Percentiles rank a stretch among this genome's conserved stretches.
phyloP scores from a whole-genome alignment of 2,113 vertebrate species.

The Melanerpes formicivorus region DNA sequence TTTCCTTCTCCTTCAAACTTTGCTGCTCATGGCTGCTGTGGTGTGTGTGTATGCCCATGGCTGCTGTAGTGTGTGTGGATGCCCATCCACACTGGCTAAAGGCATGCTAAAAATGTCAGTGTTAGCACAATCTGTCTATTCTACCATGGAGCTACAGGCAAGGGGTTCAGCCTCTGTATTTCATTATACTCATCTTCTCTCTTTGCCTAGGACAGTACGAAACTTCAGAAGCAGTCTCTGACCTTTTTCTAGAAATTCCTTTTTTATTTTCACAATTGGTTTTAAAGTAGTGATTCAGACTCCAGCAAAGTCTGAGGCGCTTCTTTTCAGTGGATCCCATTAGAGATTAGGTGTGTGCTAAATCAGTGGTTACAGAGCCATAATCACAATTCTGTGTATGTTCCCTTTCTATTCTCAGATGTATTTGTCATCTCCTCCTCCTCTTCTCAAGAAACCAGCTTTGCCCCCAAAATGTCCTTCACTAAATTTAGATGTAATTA shows the following conservation, averaged over 20 bases:
- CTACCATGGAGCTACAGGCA: background rate
- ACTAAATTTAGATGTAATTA: constrained; percentile 20
- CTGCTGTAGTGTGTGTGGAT: background rate
- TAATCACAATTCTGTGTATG: background rate
- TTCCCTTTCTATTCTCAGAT: constrained; percentile 10
- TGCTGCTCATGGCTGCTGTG: background rate
- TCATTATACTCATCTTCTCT: background rate
- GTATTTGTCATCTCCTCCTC: background rate
- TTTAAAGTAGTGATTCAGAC: background rate
- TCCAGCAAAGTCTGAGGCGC: background rate
- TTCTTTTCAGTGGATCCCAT: background rate
- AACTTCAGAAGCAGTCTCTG: background rate
- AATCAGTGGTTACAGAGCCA: background rate
- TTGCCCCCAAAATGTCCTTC: background rate
- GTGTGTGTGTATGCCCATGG: background rate
- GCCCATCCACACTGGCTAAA: background rate
- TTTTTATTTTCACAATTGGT: background rate
- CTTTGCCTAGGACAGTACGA: background rate
- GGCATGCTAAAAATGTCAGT: constrained; percentile 1
- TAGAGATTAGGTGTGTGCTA: background rate
- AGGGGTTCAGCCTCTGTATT: background rate
- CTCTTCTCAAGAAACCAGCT: background rate
- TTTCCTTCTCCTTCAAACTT: background rate
- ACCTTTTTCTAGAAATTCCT: background rate
- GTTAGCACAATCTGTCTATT: background rate